Evolutionary conservation across 2,797 vertebrate genomes (phyloP).

Genomic region (Centroberyx gerrardi): DNA sequence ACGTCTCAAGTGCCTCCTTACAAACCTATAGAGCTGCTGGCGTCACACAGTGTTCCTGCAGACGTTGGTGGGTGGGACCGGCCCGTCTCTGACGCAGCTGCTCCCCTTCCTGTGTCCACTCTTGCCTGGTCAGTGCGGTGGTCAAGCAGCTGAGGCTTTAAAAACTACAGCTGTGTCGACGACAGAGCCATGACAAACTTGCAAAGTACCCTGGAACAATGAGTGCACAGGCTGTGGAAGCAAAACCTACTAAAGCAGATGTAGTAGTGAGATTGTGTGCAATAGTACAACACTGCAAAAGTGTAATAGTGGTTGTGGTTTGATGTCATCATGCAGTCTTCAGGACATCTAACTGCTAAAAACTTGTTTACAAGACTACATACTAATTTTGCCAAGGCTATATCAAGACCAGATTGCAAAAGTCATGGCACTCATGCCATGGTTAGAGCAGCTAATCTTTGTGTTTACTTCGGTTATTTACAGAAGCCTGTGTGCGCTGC

Average conservation of each 20-base stretch:
- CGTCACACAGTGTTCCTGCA: slow-evolving; percentile 38
- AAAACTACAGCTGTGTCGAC: slow-evolving; percentile 52
- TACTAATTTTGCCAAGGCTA: neutral
- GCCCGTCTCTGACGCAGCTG: slow-evolving; percentile 37
- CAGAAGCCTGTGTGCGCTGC: slow-evolving; percentile 43
- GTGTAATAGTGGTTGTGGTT: slow-evolving; percentile 14
- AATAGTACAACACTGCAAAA: slow-evolving; percentile 2
- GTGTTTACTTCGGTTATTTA: slow-evolving; percentile 34
- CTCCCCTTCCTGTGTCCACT: slow-evolving; percentile 36
- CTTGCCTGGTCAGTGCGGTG: slow-evolving; percentile 11
- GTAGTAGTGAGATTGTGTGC: neutral
- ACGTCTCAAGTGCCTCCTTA: slow-evolving; percentile 19
- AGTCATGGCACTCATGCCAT: neutral
- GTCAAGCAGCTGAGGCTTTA: slow-evolving; percentile 18
- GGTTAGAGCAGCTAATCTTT: slow-evolving; percentile 9
- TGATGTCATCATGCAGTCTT: slow-evolving; percentile 10
- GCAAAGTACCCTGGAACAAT: slow-evolving; percentile 30
- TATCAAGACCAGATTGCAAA: neutral
- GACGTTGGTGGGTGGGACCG: slow-evolving; percentile 9
- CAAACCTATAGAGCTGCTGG: slow-evolving; percentile 18
- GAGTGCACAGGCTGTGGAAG: slow-evolving; percentile 18
- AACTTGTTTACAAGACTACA: too few species aligned
- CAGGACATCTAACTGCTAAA: neutral
- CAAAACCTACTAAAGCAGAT: neutral
- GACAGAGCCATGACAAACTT: slow-evolving; percentile 16